Percentiles rank a stretch among this genome's conserved stretches.
phyloP scores from a whole-genome alignment of 2,888 invertebrate species.

The Agonopterix alstromeriana region DNA sequence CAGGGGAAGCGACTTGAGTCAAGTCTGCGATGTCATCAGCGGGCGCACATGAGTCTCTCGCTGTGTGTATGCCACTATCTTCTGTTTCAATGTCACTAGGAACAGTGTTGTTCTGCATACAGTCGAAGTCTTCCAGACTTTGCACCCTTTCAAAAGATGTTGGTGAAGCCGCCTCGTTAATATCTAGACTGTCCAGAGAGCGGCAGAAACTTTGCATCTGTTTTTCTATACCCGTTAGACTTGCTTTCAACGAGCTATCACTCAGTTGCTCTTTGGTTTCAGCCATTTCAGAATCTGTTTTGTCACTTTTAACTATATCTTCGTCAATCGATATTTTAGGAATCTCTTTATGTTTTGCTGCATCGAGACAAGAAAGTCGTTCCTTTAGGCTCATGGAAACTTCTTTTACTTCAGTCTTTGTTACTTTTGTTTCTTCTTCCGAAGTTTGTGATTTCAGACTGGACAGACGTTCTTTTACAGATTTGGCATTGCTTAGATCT shows the following conservation, averaged over 20 bases:
- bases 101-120: slow-evolving; percentile 74
- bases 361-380: slow-evolving; percentile 68
- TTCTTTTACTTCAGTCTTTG: slow-evolving; percentile 62
- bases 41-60: slow-evolving; percentile 86
- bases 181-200: slow-evolving; percentile 80
- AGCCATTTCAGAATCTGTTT: slow-evolving; percentile 22
- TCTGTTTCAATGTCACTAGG: slow-evolving; percentile 82
- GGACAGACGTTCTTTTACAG: slow-evolving; percentile 67
- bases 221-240: slow-evolving; percentile 64
- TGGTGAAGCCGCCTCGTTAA: slow-evolving; percentile 71
- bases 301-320: slow-evolving; percentile 38
- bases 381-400: slow-evolving; percentile 74
- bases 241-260: slow-evolving; percentile 53
- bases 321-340: slow-evolving; percentile 62
- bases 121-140: slow-evolving; percentile 79
- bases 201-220: slow-evolving; percentile 79
- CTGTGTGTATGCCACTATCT: slow-evolving; percentile 88
- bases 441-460: slow-evolving; percentile 63
- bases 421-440: slow-evolving; percentile 55
- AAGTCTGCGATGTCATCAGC: slow-evolving; percentile 83
- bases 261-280: slow-evolving; percentile 39
- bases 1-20: slow-evolving; percentile 65
- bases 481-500: slow-evolving; percentile 55
- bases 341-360: slow-evolving; percentile 66
- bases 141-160: slow-evolving; percentile 79